Evolutionary conservation across 2,113 vertebrate species (phyloP).

Genomic region (Empidonax alnorum): DNA sequence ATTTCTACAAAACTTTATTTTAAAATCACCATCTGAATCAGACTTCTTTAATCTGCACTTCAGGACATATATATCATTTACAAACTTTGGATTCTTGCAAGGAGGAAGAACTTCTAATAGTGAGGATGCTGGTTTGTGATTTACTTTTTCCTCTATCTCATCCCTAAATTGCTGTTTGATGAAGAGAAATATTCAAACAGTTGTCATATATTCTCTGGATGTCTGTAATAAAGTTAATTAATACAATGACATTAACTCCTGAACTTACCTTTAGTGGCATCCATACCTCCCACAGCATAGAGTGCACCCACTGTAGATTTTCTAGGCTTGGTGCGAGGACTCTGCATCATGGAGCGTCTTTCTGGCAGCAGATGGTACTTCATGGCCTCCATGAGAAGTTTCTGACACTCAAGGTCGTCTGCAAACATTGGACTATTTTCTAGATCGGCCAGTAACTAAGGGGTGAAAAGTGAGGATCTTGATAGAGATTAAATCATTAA

Average conservation of each 20-base stretch:
- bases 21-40: background rate
- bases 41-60: background rate
- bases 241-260: background rate
- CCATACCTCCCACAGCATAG: slow-evolving; percentile 96
- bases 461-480: background rate
- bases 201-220: accelerated
- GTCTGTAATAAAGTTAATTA: background rate
- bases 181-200: background rate
- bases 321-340: slow-evolving; percentile 94
- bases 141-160: background rate
- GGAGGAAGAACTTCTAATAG: background rate
- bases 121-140: background rate
- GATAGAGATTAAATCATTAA: background rate
- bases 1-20: background rate
- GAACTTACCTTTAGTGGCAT: slow-evolving; percentile 88
- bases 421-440: slow-evolving; percentile 96
- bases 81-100: background rate
- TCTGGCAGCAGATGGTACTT: slow-evolving; percentile 97
- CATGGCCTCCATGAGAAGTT: slow-evolving; percentile 98
- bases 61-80: background rate
- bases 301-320: slow-evolving; percentile 97
- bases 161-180: background rate
- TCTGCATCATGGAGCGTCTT: slow-evolving; percentile 92
- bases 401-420: slow-evolving; percentile 93
- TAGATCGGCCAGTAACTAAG: slow-evolving; percentile 91